Conservation (phyloP, 1,140 invertebrate species). For the Diachasmimorpha longicaudata region DNA sequence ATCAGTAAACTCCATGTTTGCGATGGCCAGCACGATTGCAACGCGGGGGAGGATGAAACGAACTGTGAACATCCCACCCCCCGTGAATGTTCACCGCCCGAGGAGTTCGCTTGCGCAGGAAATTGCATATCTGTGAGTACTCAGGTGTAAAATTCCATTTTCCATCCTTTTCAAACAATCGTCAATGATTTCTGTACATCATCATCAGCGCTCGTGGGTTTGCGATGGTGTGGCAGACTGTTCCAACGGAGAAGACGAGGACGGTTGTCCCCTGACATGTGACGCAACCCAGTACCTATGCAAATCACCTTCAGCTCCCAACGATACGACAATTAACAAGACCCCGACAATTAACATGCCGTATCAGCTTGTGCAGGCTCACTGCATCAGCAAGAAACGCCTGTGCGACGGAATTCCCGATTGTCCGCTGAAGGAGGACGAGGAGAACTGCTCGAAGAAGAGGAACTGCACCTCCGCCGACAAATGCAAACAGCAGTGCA, state of each 20-base stretch:
- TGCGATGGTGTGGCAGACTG: slow-evolving; percentile 89
- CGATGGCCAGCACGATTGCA: slow-evolving; percentile 83
- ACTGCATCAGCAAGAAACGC: slow-evolving; percentile 76
- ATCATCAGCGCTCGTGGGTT: slow-evolving; percentile 75
- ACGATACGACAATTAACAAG: slow-evolving; percentile 57
- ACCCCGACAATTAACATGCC: slow-evolving; percentile 15
- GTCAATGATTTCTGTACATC: slow-evolving; percentile 10
- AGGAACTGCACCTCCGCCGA: slow-evolving; percentile 69
- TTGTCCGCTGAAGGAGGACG: slow-evolving; percentile 79
- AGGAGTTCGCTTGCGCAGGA: slow-evolving; percentile 74
- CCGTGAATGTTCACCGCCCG: slow-evolving; percentile 67
- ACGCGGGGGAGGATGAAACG: slow-evolving; percentile 80
- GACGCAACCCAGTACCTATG: slow-evolving; percentile 77
- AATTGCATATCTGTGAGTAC: slow-evolving; percentile 73
- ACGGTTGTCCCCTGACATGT: slow-evolving; percentile 73
- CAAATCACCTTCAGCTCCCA: slow-evolving; percentile 54
- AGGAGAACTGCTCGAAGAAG: slow-evolving; percentile 76
- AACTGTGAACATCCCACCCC: slow-evolving; percentile 70
- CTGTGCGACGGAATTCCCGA: slow-evolving; percentile 79
- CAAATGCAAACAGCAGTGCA: slow-evolving; percentile 76
- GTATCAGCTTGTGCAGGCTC: slow-evolving; percentile 43
- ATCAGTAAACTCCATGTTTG: slow-evolving; percentile 82
- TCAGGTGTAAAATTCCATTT: neutral
- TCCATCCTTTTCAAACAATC: neutral
- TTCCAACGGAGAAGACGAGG: slow-evolving; percentile 82